Percentiles rank a stretch among this genome's conserved stretches.
Evolutionary conservation across 2,113 vertebrate genomes (phyloP).

Genomic region (Physeter macrocephalus): DNA sequence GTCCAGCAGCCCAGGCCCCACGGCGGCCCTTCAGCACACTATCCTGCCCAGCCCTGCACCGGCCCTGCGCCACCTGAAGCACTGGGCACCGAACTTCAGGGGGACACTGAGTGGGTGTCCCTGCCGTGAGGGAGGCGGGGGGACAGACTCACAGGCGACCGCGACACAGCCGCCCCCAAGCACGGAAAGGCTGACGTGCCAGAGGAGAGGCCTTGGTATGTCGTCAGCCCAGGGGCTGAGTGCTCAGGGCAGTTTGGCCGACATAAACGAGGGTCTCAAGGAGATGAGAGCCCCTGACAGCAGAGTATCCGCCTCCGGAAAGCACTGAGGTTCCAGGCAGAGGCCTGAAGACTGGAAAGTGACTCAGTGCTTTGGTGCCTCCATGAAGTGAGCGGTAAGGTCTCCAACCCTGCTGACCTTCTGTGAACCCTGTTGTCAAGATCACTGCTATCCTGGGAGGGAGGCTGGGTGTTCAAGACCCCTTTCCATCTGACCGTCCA

Average conservation of each 20-base stretch:
- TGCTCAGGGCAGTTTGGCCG: fast-evolving
- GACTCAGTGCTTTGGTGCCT: fast-evolving
- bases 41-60: neutral
- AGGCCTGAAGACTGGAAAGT: neutral
- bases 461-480: neutral
- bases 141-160: fast-evolving
- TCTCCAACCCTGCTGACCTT: fast-evolving
- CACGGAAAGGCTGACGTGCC: neutral
- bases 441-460: neutral
- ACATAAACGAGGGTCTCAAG: neutral
- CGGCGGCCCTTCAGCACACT: neutral
- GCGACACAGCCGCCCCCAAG: fast-evolving
- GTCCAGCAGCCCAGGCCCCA: neutral
- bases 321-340: neutral
- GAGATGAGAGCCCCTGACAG: too few relatives aligned
- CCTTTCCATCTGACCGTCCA: neutral
- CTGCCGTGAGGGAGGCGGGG: too few relatives aligned
- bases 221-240: fast-evolving
- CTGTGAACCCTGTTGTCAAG: neutral
- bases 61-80: neutral
- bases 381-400: fast-evolving
- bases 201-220: fast-evolving
- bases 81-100: fast-evolving
- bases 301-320: neutral
- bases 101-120: neutral